Evolutionary conservation across 2,113 vertebrate species (phyloP).

Genomic region (Phaethornis superciliosus): DNA sequence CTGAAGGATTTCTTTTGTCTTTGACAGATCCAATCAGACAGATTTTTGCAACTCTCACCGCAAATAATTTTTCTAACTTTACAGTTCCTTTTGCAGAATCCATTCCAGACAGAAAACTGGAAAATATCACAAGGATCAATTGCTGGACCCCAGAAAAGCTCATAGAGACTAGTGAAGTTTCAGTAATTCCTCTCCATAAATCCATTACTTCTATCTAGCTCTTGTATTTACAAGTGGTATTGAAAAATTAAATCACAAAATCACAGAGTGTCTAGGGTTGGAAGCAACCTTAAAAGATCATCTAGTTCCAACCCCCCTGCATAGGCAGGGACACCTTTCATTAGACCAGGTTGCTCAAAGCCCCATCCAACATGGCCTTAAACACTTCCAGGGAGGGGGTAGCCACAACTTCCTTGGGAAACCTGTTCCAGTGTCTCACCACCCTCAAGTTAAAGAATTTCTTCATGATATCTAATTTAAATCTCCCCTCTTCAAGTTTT

Average conservation of each 20-base stretch:
- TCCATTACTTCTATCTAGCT: background rate
- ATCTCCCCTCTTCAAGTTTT: too few relatives aligned
- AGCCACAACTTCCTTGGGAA: too few relatives aligned
- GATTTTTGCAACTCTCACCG: background rate
- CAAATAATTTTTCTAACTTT: background rate
- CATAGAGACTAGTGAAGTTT: background rate
- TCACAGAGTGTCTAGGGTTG: too few relatives aligned
- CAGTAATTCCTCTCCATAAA: background rate
- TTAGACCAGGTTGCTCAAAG: too few relatives aligned
- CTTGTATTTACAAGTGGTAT: background rate
- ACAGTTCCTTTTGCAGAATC: background rate
- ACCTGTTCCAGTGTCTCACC: too few relatives aligned
- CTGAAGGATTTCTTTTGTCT: background rate
- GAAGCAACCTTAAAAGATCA: too few relatives aligned
- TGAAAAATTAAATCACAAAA: background rate
- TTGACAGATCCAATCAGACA: background rate
- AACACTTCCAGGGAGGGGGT: too few relatives aligned
- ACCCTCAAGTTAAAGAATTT: too few relatives aligned
- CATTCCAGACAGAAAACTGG: background rate
- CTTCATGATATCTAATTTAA: too few relatives aligned
- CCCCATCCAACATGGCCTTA: too few relatives aligned
- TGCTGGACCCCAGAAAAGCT: background rate
- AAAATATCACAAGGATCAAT: background rate
- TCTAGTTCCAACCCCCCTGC: too few relatives aligned
- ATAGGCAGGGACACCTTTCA: too few relatives aligned